Evolutionary conservation across 1,140 invertebrate species (phyloP).

Genomic region (Anastatus disparis): DNA sequence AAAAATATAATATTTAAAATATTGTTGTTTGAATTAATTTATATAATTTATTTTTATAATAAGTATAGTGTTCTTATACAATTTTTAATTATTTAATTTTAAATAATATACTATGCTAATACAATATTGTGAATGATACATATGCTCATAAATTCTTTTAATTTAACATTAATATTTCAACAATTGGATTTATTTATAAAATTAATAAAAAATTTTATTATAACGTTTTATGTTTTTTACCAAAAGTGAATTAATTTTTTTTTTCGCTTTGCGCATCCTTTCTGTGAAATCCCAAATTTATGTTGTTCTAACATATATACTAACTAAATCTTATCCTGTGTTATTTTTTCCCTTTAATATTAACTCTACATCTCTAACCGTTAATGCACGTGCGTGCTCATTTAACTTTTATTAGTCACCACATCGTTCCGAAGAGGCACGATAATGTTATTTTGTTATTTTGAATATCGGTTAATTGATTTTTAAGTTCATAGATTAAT

Average conservation of each 20-base stretch:
- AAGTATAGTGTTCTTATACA: too few species aligned
- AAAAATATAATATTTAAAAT: too few species aligned
- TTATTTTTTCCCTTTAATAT: neutral
- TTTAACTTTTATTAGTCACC: neutral
- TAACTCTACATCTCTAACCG: neutral
- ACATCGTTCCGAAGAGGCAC: conserved; percentile 16
- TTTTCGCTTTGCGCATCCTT: neutral
- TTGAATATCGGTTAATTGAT: neutral
- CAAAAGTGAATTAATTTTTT: neutral
- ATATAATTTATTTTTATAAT: too few species aligned
- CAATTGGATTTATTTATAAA: too few species aligned
- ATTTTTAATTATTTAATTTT: too few species aligned
- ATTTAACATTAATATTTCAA: too few species aligned
- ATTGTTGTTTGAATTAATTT: too few species aligned
- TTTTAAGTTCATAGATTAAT: neutral
- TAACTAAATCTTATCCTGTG: neutral
- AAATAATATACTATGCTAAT: too few species aligned
- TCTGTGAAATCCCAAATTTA: neutral
- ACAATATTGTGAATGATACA: too few species aligned
- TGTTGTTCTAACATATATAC: neutral
- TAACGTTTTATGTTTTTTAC: neutral
- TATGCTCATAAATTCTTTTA: too few species aligned
- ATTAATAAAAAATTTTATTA: conserved; percentile 3
- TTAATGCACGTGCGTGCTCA: too few species aligned
- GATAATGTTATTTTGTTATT: neutral